Evolutionary conservation across 2,888 invertebrate species (phyloP), one percentile per base, ranked within the genome.

Genomic region (Pollenia angustigena): DNA sequence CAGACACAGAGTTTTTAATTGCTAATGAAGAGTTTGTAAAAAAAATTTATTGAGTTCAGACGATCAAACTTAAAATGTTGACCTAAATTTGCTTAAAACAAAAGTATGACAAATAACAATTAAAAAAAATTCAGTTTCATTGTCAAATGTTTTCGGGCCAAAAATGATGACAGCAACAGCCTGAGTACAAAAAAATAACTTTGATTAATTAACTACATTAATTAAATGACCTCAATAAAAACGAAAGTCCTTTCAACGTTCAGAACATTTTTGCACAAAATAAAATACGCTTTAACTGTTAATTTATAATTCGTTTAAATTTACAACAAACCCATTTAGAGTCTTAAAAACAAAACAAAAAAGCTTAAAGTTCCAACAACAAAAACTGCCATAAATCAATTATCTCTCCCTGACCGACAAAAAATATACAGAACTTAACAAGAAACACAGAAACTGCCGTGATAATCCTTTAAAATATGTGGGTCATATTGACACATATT

Each of bases 181-280:
- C 18, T 48, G 58, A 52, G 32, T 10, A 12, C 44, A 60, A n/a
- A 56, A 23, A 75, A 58, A 69, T 64, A 74, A 69, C 44, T 54
- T 86, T 89, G 91, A 91, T 91, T 91, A 91, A 91, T 91, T 91
- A 91, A 78, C 89, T 87, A 68, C 91, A 90, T 91, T 92, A 91
- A 91, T 91, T 92, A 91, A 90, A 90, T 91, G 91, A 91, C 90
- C 91, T 87, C 89, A 90, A 91, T 87, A 87, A 91, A 91, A 91
- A 90, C 90, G 91, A 91, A 91, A 91, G 92, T 91, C 89, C 85
- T 85, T 78, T 82, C 80, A 76, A 69, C 62, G 66, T 71, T 71
- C 71, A 62, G 79, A 78, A 78, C 52, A 76, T 79, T 76, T 32
- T 83, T 66, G n/a, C 16, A 44, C 8, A 68, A 32, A 74, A 80